Evolutionary conservation across 2,113 vertebrate species (phyloP).

Genomic region (Petrocephalus microphthalmus): DNA sequence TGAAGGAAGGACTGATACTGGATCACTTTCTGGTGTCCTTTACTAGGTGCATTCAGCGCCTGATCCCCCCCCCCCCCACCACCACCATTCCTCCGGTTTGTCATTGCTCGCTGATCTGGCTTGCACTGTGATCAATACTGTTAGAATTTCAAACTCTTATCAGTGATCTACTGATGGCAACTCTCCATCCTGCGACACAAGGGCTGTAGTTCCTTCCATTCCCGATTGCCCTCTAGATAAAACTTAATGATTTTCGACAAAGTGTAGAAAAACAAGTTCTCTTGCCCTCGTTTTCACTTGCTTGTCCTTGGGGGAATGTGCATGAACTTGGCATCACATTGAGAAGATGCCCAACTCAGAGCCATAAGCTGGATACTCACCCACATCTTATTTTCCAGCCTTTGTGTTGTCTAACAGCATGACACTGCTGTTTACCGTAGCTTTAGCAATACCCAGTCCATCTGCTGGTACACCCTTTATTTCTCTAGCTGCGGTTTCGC

Average conservation of each 20-base stretch:
- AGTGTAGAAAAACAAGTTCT: constrained; percentile 1
- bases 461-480: neutral
- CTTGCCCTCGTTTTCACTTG: neutral
- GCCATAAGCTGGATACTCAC: neutral
- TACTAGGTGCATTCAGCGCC: neutral
- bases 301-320: neutral
- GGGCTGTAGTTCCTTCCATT: neutral
- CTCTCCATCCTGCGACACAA: neutral
- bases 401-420: neutral
- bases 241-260: neutral
- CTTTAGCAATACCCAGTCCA: neutral
- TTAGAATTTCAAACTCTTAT: constrained; percentile 5
- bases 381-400: neutral
- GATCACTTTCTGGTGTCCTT: neutral
- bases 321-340: neutral
- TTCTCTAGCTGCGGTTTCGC: neutral
- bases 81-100: neutral
- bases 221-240: constrained; percentile 11
- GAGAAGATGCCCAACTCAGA: neutral
- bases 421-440: neutral
- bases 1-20: neutral
- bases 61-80: neutral
- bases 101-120: neutral
- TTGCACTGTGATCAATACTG: neutral
- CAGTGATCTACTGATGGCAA: neutral